Evolutionary conservation across 1,140 invertebrate genomes (phyloP), one percentile per base, ranked within the genome.

Genomic region (Panagrolaimus sp.): DNA sequence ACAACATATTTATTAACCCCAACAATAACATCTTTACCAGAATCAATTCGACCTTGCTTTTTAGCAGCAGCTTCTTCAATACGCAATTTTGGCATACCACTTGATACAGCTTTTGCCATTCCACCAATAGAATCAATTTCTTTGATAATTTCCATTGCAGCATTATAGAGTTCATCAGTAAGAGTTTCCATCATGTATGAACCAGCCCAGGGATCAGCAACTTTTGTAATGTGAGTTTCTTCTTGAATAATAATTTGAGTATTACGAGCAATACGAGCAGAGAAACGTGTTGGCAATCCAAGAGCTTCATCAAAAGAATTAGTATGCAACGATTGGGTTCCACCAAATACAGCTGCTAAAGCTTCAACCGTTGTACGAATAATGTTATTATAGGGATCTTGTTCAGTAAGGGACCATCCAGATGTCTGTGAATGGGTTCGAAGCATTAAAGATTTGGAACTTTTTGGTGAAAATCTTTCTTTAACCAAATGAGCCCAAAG

Each of bases 301-400:
- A 89, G 81, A 6, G 88, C 88, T 79, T 89, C 88, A 79, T 89
- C 88, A 81, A 88, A 89, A 10, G 88, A 86, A 80, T 89, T 89
- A 15, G 88, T 89, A 78, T 89, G 88, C 9, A 89, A 83, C 1
- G 88, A 89, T 78, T 89, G 88, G 0, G 88, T 89, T 8, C 88
- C 88, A 47, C 88, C 88, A 83, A 89, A 89, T 8, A 89, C 87
- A 28, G 88, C 88, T 12, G 88, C 88, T 87, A 89, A 88, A 1
- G 87, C 88, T 81, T 89, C 88, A 43, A 89, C 78, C 12, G 85
- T 85, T 26, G 88, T 89, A 26, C 88, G 76, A 17, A 87, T 84
- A 68, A 89, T 88, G 76, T 89, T 89, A 78, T 89, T 89, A 79
- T 89, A 89, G 8, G 88, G 88, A 84, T 89, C 88, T 86, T 88